phyloP scores from a whole-genome alignment of 2,888 invertebrate genomes.

The Cephus pulcher region DNA sequence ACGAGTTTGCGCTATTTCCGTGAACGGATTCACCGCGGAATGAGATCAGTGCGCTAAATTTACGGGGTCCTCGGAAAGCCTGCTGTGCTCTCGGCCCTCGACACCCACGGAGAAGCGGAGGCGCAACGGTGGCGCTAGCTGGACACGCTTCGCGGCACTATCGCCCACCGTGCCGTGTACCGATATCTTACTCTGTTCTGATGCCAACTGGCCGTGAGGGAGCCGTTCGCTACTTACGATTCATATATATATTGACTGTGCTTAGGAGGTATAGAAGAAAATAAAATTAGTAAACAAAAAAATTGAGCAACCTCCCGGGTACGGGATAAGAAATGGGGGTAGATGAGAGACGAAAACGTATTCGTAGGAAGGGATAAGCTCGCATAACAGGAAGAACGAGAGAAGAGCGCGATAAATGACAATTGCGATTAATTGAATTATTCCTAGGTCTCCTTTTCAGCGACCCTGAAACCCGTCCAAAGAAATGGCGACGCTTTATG shows the following conservation, averaged over 20 bases:
- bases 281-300: background rate
- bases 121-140: background rate
- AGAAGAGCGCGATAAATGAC: slow-evolving; percentile 5
- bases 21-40: slow-evolving; percentile 52
- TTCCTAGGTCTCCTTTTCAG: slow-evolving; percentile 16
- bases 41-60: slow-evolving; percentile 60
- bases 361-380: background rate
- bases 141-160: slow-evolving; percentile 8
- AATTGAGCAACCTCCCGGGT: background rate
- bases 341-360: background rate
- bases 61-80: slow-evolving; percentile 29
- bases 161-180: background rate
- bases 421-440: slow-evolving; percentile 35
- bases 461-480: slow-evolving; percentile 31
- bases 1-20: slow-evolving; percentile 48
- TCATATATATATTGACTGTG: background rate
- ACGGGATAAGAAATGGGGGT: background rate
- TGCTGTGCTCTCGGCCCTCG: background rate
- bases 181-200: too few relatives aligned
- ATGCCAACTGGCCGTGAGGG: too few relatives aligned
- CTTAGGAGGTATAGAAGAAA: background rate
- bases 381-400: background rate
- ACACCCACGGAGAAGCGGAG: background rate
- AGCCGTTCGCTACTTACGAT: too few relatives aligned
- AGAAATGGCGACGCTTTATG: background rate